phyloP scores from a whole-genome alignment of 92 coral and sea anemone genomes.

The Pocillopora grandis region DNA sequence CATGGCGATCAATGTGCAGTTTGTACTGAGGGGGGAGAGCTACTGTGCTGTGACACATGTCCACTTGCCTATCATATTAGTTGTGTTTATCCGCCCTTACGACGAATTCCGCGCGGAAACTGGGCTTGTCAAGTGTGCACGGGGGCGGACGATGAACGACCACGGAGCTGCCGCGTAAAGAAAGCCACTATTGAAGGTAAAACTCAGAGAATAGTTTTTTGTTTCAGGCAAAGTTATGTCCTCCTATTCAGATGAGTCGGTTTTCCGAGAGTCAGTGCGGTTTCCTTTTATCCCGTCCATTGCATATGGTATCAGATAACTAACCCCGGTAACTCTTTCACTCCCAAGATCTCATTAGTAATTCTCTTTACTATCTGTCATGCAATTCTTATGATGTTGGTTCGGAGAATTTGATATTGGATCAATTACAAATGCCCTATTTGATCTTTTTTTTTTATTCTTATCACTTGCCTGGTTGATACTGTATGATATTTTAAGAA shows the following conservation, averaged over 20 bases:
- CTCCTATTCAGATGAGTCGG: background rate
- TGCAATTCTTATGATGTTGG: too few species aligned
- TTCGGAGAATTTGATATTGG: too few species aligned
- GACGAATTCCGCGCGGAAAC: slow-evolving; percentile 97
- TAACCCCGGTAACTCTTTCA: too few species aligned
- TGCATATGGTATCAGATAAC: too few species aligned
- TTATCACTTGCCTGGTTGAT: too few species aligned
- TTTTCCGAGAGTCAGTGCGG: too few species aligned
- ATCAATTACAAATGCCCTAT: too few species aligned
- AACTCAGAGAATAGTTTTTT: background rate
- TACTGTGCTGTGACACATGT: slow-evolving; percentile 95
- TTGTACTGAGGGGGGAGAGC: slow-evolving; percentile 90
- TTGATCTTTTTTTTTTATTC: too few species aligned
- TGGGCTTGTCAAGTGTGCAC: slow-evolving; percentile 99
- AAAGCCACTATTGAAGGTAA: slow-evolving; percentile 90
- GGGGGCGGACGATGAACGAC: slow-evolving; percentile 91
- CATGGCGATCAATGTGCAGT: slow-evolving; percentile 93
- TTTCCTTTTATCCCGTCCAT: too few species aligned
- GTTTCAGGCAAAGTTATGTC: background rate
- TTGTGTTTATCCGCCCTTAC: slow-evolving; percentile 94
- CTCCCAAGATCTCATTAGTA: too few species aligned
- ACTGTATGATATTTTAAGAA: too few species aligned
- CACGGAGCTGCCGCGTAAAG: slow-evolving; percentile 77
- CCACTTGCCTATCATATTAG: slow-evolving; percentile 92
- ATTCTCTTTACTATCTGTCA: too few species aligned